Evolutionary conservation across 1,140 invertebrate genomes (phyloP).

Genomic region (Cylas formicarius): DNA sequence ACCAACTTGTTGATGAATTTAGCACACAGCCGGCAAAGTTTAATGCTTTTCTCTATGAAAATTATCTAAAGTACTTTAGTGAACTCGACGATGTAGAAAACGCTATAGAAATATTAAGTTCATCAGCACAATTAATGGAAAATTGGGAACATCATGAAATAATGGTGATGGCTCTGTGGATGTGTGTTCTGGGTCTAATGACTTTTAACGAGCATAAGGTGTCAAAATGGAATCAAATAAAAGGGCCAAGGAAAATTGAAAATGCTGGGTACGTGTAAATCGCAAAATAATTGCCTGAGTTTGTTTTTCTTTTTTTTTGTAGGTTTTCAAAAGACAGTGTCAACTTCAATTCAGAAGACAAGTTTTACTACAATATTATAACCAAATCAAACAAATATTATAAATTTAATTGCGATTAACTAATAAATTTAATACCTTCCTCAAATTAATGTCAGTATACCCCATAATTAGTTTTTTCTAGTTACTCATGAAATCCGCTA

Average conservation of each 20-base stretch:
- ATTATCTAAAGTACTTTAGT: constrained; percentile 64
- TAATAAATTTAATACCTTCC: neutral
- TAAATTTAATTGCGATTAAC: constrained; percentile 20
- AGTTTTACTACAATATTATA: constrained; percentile 30
- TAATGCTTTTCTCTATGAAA: constrained; percentile 61
- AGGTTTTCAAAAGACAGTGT: neutral
- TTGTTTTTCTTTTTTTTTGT: too few relatives aligned
- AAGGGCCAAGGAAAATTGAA: constrained; percentile 46
- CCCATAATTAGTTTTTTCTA: neutral
- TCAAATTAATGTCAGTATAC: neutral
- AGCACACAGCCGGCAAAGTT: constrained; percentile 55
- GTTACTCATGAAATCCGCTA: neutral
- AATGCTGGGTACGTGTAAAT: constrained; percentile 15
- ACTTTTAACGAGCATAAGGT: constrained; percentile 58
- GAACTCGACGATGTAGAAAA: constrained; percentile 48
- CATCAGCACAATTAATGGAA: constrained; percentile 54
- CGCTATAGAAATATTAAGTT: constrained; percentile 53
- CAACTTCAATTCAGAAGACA: neutral
- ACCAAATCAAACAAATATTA: constrained; percentile 23
- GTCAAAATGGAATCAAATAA: constrained; percentile 63
- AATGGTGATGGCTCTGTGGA: constrained; percentile 48
- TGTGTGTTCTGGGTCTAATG: constrained; percentile 61
- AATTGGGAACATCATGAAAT: constrained; percentile 58
- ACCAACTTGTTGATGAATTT: constrained; percentile 57
- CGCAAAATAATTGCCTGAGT: too few relatives aligned